Evolutionary conservation across 2,888 invertebrate genomes (phyloP), one percentile per base, ranked within the genome.

Genomic region (Calliopum simillimum): DNA sequence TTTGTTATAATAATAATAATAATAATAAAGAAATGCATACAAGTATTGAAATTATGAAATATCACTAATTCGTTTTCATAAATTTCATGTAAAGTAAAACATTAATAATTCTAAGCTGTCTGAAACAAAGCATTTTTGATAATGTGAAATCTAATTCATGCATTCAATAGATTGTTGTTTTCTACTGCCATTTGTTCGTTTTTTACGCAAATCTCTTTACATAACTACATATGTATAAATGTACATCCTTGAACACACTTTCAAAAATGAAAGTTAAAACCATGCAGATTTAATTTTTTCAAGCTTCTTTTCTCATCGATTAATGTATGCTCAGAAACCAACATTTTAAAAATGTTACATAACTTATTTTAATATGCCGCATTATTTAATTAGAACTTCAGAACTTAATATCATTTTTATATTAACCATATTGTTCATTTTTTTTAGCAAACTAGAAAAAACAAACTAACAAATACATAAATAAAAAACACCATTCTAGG

Each of bases 401-500:
- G 8, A 33, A 8, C 33, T 41, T 43, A 16, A 1, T 16, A 51
- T 53, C n/a, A 21, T 63, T n/a, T 46, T 63, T 13, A n/a, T 13
- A 64, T 64, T 21, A 64, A 51, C 33, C 33, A 41, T 63, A 6
- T 25, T 56, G 56, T 56, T 56, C 56, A 14, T 12, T 25, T 43
- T 43, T n/a, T 6, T 43, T 55, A 55, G 53, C 19, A 44, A 66
- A 23, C 1, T n/a, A 43, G 44, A 11, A 63, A 23, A 21, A 43
- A 16, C 11, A 16, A 16, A 49, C 33, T 33, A 33, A 33, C 33
- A 33, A 33, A 33, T 33, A 33, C 5, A 33, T 6, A 33, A n/a
- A n/a, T n/a, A n/a, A n/a, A 62, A 61, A 47, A 63, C 51, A 47
- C 23, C 51, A 63, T 25, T 25, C n/a, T 63, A 63, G 63, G 41